Base-by-base conservation (phyloP, 2,113 vertebrate genomes). In the Otis tarda region DNA sequence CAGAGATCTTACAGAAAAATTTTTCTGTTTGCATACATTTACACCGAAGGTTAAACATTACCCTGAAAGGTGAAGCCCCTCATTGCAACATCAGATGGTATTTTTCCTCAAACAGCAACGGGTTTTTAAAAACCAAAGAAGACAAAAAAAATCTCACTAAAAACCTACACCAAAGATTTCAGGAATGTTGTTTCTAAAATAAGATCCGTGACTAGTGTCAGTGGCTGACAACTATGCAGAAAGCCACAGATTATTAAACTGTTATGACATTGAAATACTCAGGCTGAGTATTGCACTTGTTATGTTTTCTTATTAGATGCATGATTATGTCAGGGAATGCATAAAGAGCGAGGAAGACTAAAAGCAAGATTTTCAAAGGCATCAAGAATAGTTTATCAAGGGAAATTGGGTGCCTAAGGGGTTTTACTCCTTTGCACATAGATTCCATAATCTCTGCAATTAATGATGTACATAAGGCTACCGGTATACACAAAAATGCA, bases 21-120 rank as follows among this genome's bases (percentile, higher is more conserved):
- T 11, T 60, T 56, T 91, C 18, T 96, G 80, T 91, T 89, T 93
- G 90, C 6, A 1, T 59, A 67, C 68, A 92, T 90, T 93, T 95
- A 86, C 57, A 90, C 69, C 57, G 56, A 75, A 3, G 12, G 83
- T 97, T 96, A 96, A 97, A 94, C 43, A 96, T 97, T 96, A 97
- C 6, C 90, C 60, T 41, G 64, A 89, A 94, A 95, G 70, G 37
- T 94, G 76, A 93, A 96, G 56, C 49, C 57, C 43, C 35, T 90
- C 45, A 57, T 96, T 95, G 90, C 96, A 94, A 95, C 93, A 97
- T 92, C 73, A 65, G 35, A 90, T 69, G 43, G 90, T 78, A 93
- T 90, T 96, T 96, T 95, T 92, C 94, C 83, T 94, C 52, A 75
- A 83, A 92, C 49, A 89, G 23, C 21, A 67, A 59, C 30, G 14